Conservation (phyloP, 2,888 invertebrate genomes). For the Zhengitettix transpicula region DNA sequence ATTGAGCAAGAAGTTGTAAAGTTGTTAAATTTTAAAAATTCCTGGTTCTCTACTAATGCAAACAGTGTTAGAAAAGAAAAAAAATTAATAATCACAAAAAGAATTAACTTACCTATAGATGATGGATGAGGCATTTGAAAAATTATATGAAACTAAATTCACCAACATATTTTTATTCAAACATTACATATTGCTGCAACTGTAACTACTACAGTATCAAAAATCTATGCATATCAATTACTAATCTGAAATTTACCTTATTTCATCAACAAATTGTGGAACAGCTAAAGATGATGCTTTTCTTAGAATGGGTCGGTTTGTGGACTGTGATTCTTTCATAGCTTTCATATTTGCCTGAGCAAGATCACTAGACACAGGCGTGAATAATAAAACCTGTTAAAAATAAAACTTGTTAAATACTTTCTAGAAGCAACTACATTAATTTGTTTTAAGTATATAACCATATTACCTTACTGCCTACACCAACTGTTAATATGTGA, state of each 20-base stretch:
- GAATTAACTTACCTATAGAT: too few relatives aligned
- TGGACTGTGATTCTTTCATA: constrained; percentile 72
- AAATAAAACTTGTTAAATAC: constrained; percentile 7
- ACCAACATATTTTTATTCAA: background rate
- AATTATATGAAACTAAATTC: too few relatives aligned
- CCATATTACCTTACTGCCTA: constrained; percentile 55
- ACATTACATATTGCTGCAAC: background rate
- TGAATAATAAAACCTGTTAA: constrained; percentile 63
- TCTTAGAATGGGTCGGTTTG: constrained; percentile 67
- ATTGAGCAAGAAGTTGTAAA: too few relatives aligned
- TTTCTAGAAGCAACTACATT: background rate
- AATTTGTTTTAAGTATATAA: background rate
- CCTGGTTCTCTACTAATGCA: too few relatives aligned
- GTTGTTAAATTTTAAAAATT: too few relatives aligned
- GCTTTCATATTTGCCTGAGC: constrained; percentile 88
- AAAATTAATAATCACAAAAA: too few relatives aligned
- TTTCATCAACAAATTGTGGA: constrained; percentile 78
- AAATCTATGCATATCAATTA: background rate
- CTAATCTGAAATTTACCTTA: constrained; percentile 32
- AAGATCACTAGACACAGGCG: constrained; percentile 84
- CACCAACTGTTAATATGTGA: constrained; percentile 90
- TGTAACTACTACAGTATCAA: background rate
- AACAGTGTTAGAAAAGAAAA: too few relatives aligned
- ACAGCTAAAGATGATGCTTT: constrained; percentile 85
- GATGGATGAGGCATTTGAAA: too few relatives aligned